Conservation (phyloP, 2,888 invertebrate species). For the Phlogophora meticulosa region DNA sequence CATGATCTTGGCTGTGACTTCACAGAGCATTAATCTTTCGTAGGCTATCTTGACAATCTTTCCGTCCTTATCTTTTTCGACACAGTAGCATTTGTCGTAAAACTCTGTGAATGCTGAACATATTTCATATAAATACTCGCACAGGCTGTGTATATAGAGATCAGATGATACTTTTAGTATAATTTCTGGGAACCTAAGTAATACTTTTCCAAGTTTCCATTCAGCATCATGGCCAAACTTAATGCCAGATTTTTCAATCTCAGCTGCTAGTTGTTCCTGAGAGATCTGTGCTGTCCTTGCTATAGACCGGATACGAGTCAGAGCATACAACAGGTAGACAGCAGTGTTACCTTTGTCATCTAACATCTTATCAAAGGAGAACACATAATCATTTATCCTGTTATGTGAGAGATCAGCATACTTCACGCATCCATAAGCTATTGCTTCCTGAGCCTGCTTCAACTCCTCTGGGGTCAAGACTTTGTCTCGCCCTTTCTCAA, state of each 20-base stretch:
- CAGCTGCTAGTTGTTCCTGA: constrained; percentile 91
- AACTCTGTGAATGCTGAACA: constrained; percentile 98
- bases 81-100: constrained; percentile 99
- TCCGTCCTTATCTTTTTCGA: constrained; percentile 97
- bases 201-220: constrained; percentile 97
- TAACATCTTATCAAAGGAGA: constrained; percentile 99
- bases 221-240: constrained; percentile 97
- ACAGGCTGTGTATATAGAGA: constrained; percentile 96
- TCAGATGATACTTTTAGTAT: constrained; percentile 95
- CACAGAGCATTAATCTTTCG: constrained; percentile 97
- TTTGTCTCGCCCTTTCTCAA: constrained; percentile 96
- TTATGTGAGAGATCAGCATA: constrained; percentile 99
- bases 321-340: constrained; percentile 98
- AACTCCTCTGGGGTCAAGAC: constrained; percentile 96
- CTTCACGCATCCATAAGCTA: constrained; percentile 99
- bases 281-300: constrained; percentile 94
- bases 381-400: constrained; percentile 98
- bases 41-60: constrained; percentile 95
- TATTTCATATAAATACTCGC: constrained; percentile 98
- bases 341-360: constrained; percentile 99
- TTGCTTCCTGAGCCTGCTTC: constrained; percentile 95
- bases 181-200: constrained; percentile 97
- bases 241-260: constrained; percentile 91
- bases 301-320: constrained; percentile 98
- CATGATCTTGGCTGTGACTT: constrained; percentile 97